Evolutionary conservation across 1,140 invertebrate genomes (phyloP).

Genomic region (Drosophila ananassae): DNA sequence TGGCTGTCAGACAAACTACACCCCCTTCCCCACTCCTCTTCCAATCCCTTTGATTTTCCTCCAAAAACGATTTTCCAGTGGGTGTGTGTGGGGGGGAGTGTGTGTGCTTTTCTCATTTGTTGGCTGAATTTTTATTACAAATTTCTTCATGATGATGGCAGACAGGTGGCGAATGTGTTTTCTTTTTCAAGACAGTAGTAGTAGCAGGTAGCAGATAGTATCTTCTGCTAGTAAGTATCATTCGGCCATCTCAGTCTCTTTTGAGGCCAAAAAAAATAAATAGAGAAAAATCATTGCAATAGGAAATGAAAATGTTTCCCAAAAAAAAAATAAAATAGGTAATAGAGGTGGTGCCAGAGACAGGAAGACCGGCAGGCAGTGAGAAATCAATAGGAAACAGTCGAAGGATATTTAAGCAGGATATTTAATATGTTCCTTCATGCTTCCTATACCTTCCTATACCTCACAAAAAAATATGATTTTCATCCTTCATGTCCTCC

Average conservation of each 20-base stretch:
- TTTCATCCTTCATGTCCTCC: constrained; percentile 11
- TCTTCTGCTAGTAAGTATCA: too few relatives aligned
- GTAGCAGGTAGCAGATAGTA: too few relatives aligned
- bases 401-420: constrained; percentile 76
- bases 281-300: constrained; percentile 74
- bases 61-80: not conserved
- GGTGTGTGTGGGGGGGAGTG: constrained; percentile 12
- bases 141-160: constrained; percentile 77
- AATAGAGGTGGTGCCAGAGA: constrained; percentile 12
- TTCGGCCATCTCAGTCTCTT: not conserved
- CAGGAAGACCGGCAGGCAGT: constrained; percentile 23
- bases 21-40: not conserved
- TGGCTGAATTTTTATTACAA: constrained; percentile 81
- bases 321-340: constrained; percentile 14
- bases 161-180: constrained; percentile 43
- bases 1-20: constrained; percentile 14
- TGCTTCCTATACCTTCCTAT: too few relatives aligned
- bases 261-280: constrained; percentile 69
- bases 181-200: constrained; percentile 1
- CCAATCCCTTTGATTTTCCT: not conserved
- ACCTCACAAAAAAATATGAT: constrained; percentile 1
- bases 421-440: constrained; percentile 68
- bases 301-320: constrained; percentile 76
- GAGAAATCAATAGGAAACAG: constrained; percentile 72
- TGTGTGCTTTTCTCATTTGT: constrained; percentile 78